phyloP scores from a whole-genome alignment of 2,888 invertebrate species.

The Hypena proboscidalis region DNA sequence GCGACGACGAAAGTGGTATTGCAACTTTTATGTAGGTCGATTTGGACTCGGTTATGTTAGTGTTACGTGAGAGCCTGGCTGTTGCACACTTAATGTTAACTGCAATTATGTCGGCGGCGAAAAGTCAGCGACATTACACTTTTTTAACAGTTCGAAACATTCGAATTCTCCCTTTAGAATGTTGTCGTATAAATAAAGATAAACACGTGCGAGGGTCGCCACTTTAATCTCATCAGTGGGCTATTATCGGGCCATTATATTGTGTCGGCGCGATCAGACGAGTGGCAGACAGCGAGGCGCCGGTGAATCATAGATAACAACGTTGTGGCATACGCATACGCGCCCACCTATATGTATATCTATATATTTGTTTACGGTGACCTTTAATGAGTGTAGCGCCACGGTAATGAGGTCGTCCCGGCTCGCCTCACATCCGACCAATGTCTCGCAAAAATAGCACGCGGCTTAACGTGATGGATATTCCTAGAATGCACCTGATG shows the following conservation, averaged over 20 bases:
- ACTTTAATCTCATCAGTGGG: slow-evolving; percentile 72
- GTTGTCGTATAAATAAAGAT: slow-evolving; percentile 47
- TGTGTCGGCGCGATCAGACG: slow-evolving; percentile 76
- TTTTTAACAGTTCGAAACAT: slow-evolving; percentile 15
- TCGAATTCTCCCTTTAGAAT: slow-evolving; percentile 26
- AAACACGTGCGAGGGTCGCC: slow-evolving; percentile 62
- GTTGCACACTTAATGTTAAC: slow-evolving; percentile 46
- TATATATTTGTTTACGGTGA: slow-evolving; percentile 78
- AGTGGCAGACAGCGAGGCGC: slow-evolving; percentile 79
- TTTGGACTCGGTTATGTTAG: slow-evolving; percentile 74
- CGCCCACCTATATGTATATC: slow-evolving; percentile 76
- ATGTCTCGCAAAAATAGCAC: slow-evolving; percentile 62
- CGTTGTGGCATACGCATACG: slow-evolving; percentile 70
- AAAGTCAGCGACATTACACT: slow-evolving; percentile 14
- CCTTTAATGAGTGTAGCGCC: slow-evolving; percentile 74
- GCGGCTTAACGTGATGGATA: slow-evolving; percentile 33
- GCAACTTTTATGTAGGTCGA: slow-evolving; percentile 83
- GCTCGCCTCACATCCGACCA: slow-evolving; percentile 52
- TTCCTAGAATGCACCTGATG: slow-evolving; percentile 11
- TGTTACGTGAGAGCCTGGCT: slow-evolving; percentile 67
- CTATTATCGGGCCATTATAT: slow-evolving; percentile 76
- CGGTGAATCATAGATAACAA: slow-evolving; percentile 82
- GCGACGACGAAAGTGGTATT: slow-evolving; percentile 84
- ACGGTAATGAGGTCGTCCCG: slow-evolving; percentile 65
- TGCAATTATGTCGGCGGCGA: slow-evolving; percentile 36